Evolutionary conservation across 2,797 vertebrate genomes (phyloP).

Genomic region (Phylloscopus collybita): DNA sequence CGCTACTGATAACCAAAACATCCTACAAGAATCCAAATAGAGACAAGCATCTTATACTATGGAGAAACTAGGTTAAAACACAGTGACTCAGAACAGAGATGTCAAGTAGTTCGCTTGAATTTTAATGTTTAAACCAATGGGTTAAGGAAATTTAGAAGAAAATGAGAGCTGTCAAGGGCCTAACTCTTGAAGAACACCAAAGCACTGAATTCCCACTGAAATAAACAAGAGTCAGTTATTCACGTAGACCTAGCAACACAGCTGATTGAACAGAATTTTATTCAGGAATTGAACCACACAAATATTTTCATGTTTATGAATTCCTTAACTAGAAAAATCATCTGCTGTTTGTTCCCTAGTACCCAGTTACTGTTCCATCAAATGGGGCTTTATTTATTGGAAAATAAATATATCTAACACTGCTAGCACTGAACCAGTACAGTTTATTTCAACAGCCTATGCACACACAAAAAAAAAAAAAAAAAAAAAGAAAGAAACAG

Average conservation of each 20-base stretch:
- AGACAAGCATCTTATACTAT: background rate
- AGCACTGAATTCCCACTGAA: background rate
- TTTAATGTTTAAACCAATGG: background rate
- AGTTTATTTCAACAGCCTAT: background rate
- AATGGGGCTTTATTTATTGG: background rate
- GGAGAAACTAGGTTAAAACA: slow-evolving; percentile 1
- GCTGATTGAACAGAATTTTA: background rate
- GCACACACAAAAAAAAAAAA: too few relatives aligned
- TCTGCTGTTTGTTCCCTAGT: background rate
- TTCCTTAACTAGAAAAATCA: slow-evolving; percentile 2
- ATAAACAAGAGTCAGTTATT: background rate
- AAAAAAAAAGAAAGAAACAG: background rate
- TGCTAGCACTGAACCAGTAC: background rate
- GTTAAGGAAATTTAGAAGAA: background rate
- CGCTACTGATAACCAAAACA: background rate
- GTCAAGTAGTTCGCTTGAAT: background rate
- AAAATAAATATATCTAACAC: background rate
- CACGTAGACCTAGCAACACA: background rate
- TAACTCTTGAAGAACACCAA: background rate
- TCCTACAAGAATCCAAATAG: background rate
- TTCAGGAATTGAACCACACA: background rate
- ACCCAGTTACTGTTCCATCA: background rate
- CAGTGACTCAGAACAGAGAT: background rate
- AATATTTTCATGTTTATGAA: background rate
- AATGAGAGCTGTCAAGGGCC: background rate